Evolutionary conservation across 2,888 invertebrate genomes (phyloP), one percentile per base, ranked within the genome.

Genomic region (Aphrophora alni): DNA sequence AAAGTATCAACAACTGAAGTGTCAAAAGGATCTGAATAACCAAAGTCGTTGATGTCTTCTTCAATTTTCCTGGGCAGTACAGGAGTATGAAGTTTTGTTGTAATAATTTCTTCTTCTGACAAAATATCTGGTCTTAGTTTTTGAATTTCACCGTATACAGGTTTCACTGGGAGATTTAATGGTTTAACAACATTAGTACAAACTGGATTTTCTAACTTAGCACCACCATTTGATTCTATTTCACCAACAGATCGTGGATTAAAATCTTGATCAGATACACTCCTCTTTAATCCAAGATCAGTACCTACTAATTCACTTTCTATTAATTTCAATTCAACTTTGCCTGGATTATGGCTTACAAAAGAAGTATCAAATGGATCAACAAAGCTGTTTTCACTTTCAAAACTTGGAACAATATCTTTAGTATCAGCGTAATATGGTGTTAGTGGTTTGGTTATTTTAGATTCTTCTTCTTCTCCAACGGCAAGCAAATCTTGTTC

Each of bases 21-120:
- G 87, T 97, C 97, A 87, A 97, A 97, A 0, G 97, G 97, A 89
- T 96, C 96, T 33, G 83, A 80, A 75, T 86, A 84, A 12, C 81
- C 79, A 27, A 89, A 90, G 81, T 90, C 89, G 25, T 92, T 89
- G 78, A 91, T 89, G 4, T 81, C 82, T 70, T 82, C 82, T 51
- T 82, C 81, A 14, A 83, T 82, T 80, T 83, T 85, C 81, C 82
- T 82, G 25, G 85, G 86, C 80, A 82, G 82, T 21, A 85, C 85
- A 0, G 85, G 85, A 5, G 85, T 86, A 70, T 85, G 85, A 8
- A 85, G 82, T 72, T 84, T 85, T 24, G 80, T 74, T 44, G 84
- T 80, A 51, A 80, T 80, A 25, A 77, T 81, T 38, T 83, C 82
- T 76, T 85, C 86, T 78, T 83, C 85, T 8, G 85, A 84, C 17